Percentiles rank a stretch among this genome's conserved stretches.
Evolutionary conservation across 2,888 invertebrate species (phyloP).

Genomic region (Drosophila melanosoma): DNA sequence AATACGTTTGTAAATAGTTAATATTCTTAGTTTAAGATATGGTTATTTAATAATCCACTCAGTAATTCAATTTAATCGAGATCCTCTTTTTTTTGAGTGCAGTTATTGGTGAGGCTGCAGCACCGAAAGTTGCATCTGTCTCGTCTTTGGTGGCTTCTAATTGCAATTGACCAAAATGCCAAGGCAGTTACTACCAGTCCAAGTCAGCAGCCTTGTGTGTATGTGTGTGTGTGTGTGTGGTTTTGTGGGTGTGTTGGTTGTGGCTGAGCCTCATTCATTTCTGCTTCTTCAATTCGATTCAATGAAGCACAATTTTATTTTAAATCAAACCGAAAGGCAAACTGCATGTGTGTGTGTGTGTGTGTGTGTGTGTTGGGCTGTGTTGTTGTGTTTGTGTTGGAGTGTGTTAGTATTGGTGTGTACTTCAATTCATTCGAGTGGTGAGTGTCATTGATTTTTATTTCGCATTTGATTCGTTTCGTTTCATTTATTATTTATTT

Average conservation of each 20-base stretch:
- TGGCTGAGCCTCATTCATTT: constrained; percentile 53
- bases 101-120: constrained; percentile 6
- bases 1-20: neutral
- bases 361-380: constrained; percentile 16
- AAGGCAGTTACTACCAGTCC: constrained; percentile 25
- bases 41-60: neutral
- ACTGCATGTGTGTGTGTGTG: constrained; percentile 56
- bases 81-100: constrained; percentile 29
- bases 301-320: constrained; percentile 79
- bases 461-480: constrained; percentile 79
- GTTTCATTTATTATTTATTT: constrained; percentile 80
- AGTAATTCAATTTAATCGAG: neutral
- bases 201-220: constrained; percentile 22
- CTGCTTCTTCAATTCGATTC: constrained; percentile 77
- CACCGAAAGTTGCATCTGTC: constrained; percentile 13
- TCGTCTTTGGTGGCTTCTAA: constrained; percentile 66
- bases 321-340: constrained; percentile 77
- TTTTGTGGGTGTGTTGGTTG: constrained; percentile 7
- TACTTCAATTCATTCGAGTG: constrained; percentile 78
- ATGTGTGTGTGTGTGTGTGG: neutral
- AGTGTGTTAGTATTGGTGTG: constrained; percentile 25
- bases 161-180: constrained; percentile 78
- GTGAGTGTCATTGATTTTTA: constrained; percentile 79
- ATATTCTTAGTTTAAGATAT: neutral
- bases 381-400: neutral